Base-by-base conservation (phyloP, 2,113 vertebrate genomes). In the Cyprichromis sp. region DNA sequence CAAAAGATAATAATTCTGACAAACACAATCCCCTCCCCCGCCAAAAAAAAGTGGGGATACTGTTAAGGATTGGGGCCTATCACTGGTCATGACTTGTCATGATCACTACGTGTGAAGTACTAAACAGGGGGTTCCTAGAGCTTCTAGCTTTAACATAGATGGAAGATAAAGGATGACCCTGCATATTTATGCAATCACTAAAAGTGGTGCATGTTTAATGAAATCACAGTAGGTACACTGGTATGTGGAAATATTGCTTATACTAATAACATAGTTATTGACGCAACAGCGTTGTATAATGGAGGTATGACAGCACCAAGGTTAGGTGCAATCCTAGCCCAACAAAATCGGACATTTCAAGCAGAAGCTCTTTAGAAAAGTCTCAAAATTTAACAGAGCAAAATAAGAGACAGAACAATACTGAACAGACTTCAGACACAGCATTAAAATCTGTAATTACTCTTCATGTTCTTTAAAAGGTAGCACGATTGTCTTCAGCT, bases 221-320 rank as follows among this genome's bases (percentile, higher is more conserved):
- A 83, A 52, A 85, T 66, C 40, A 80, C 61, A 50, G 68, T 3
- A 52, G 38, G 47, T 6, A 24, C 24, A 16, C 5, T 17, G 54
- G 57, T 52, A 86, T 42, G 59, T 34, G 34, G 57, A 87, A 66
- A 40, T 16, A 63, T 90, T 91, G 94, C 89, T 92, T 94, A 91
- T 82, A 94, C 86, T 91, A 76, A 95, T 38, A 94, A 94, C 92
- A 95, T 26, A 2, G 57, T 24, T 96, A 86, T 95, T 96, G 94
- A 93, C 89, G 92, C 91, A 95, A 96, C 91, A 91, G 86, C 89
- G 78, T 29, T 16, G 78, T 71, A 36, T 80, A 45, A 84, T 87
- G 88, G 53, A 54, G 90, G 90, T n/a, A 13, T 9, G 42, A 19
- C 59, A 50, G 42, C 6, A 34, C 59, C 38, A n/a, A 82, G 47